Base-by-base conservation (phyloP, 2,797 vertebrate species). In the Helicolenus hilgendorfi region DNA sequence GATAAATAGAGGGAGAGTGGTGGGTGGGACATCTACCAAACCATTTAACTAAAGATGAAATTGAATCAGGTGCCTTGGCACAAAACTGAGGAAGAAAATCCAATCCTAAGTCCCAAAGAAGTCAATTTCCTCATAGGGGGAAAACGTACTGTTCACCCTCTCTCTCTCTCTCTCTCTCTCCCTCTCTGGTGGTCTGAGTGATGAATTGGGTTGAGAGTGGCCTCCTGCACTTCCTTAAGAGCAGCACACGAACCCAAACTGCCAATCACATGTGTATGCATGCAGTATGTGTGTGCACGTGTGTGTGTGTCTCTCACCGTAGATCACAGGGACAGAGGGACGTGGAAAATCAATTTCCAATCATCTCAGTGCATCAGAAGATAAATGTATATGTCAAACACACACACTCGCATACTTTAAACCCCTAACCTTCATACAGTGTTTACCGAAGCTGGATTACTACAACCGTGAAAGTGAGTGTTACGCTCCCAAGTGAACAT, bases 151-250 rank as follows among this genome's bases (percentile, higher is more conserved):
- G 75, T 92, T 91, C 84, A 58, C 31, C 11, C 73, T 73, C 38
- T 59, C 38, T 77, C 69, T 78, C 55, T 76, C 68, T 77, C 55
- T 41, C 79, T 73, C 53, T 67, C 74, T 72, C 79, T 73, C 45
- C 63, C 82, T 90, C 79, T 87, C 69, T 91, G 91, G 94, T 95
- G 91, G 91, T 95, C 94, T 84, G 72, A 75, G 82, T 93, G 86
- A 94, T 94, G 90, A 95, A 94, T 87, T 77, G 81, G 87, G 64
- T 94, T 95, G 89, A 89, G 72, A 91, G 87, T 91, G 89, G 79
- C 90, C 88, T 93, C 87, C 84, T 91, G 82, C 91, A 91, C 90
- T 84, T 90, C 90, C 81, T 89, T 71, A 86, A 86, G 88, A 93
- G 85, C 69, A 80, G 74, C 72, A 65, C 78, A 76, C 79, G 71